Percentiles rank a stretch among this genome's conserved stretches.
Conservation (phyloP, 2,797 vertebrate species). For the Notamacropus eugenii region DNA sequence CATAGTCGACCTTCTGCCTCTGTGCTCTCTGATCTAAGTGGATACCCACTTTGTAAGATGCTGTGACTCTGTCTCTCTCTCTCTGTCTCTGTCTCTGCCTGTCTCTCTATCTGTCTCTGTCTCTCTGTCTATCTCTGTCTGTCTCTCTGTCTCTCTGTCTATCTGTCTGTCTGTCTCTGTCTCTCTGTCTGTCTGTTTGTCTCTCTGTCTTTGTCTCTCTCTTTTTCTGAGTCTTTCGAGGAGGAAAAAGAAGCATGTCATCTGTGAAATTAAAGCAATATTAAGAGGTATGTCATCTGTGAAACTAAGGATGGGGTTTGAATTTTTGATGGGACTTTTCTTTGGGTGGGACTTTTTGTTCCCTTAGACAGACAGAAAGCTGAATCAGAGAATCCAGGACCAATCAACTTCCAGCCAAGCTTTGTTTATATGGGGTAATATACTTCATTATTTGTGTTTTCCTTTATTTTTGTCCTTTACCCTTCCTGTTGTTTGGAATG, state of each 20-base stretch:
- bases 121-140: too few species aligned
- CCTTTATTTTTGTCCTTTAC: background rate
- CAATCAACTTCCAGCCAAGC: background rate
- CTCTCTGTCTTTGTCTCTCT: too few species aligned
- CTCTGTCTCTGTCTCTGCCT: too few species aligned
- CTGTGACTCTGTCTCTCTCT: background rate
- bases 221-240: background rate
- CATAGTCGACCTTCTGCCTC: background rate
- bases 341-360: background rate
- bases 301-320: background rate
- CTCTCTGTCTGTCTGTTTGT: too few species aligned
- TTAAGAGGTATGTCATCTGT: background rate
- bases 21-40: background rate
- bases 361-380: background rate
- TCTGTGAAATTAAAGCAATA: background rate
- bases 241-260: background rate
- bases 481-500: background rate
- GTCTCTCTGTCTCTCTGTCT: too few species aligned
- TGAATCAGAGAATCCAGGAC: too few species aligned
- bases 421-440: background rate
- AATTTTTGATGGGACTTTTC: too few species aligned
- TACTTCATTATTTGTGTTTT: background rate
- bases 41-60: background rate
- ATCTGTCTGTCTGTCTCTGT: too few species aligned
- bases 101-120: background rate